A percentile compares a stretch with the other conserved stretches of the same genome.
Evolutionary conservation across 2,888 invertebrate species (phyloP).

Genomic region (Invenusta paracnida): DNA sequence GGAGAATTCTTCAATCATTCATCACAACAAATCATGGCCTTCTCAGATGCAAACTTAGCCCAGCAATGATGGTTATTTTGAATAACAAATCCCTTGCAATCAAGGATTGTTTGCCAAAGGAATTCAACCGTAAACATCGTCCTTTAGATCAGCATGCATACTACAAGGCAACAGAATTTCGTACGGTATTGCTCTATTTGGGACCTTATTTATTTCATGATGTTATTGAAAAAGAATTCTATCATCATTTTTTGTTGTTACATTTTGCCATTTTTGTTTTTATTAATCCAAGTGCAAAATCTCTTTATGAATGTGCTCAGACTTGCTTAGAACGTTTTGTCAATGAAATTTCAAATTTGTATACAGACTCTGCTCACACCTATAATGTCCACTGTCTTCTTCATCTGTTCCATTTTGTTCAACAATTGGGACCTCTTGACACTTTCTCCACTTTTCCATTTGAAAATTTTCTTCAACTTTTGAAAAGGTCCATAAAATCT

Average conservation of each 20-base stretch:
- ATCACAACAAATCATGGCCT: not conserved
- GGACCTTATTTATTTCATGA: not conserved
- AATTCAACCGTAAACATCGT: not conserved
- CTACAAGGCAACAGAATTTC: not conserved
- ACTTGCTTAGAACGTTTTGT: too few species aligned
- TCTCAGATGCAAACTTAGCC: not conserved
- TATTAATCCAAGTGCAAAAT: too few species aligned
- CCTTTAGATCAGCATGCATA: not conserved
- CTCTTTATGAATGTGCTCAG: too few species aligned
- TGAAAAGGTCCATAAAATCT: conserved; percentile 36
- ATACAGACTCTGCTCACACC: conserved; percentile 32
- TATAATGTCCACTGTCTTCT: conserved; percentile 46
- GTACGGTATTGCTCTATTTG: not conserved
- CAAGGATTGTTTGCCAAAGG: not conserved
- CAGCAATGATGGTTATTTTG: not conserved
- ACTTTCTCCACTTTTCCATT: conserved; percentile 43
- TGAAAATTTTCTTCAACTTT: conserved; percentile 45
- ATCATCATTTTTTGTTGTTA: not conserved
- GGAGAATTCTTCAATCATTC: not conserved
- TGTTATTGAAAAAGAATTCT: not conserved
- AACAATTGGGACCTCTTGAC: conserved; percentile 43
- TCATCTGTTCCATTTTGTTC: conserved; percentile 44
- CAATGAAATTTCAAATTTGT: too few species aligned
- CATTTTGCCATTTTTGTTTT: conserved; percentile 4
- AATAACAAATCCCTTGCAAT: not conserved